Evolutionary conservation across 2,113 vertebrate species (phyloP).

Genomic region (Neofelis nebulosa): DNA sequence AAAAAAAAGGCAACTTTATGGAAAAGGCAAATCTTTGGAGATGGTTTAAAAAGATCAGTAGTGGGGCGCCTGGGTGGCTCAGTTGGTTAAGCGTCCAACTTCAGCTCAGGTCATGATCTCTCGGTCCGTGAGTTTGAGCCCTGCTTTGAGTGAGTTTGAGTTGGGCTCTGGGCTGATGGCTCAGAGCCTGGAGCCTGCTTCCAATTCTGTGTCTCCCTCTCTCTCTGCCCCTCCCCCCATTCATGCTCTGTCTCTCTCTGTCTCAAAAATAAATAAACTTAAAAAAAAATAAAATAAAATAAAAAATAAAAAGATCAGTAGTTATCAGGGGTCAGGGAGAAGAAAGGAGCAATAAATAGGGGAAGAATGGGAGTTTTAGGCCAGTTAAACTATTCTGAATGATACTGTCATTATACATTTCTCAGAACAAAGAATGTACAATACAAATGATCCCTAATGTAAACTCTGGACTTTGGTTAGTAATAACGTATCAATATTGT

Average conservation of each 20-base stretch:
- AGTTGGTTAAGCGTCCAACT: no score
- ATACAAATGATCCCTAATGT: neutral
- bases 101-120: no score
- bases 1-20: neutral
- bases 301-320: neutral
- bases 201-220: no score
- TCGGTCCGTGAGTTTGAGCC: fast-evolving
- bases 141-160: no score
- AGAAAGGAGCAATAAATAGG: neutral
- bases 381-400: neutral
- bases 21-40: neutral
- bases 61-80: no score
- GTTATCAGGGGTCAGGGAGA: neutral
- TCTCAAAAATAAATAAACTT: no score
- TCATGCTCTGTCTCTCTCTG: no score
- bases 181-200: no score
- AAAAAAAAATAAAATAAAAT: no score
- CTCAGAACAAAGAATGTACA: neutral
- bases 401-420: neutral
- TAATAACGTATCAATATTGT: neutral
- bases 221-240: no score
- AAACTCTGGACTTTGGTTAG: neutral
- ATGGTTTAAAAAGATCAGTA: neutral
- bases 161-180: no score
- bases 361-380: neutral